phyloP scores from a whole-genome alignment of 1,140 invertebrate species.

The Drosophila tsacasi region DNA sequence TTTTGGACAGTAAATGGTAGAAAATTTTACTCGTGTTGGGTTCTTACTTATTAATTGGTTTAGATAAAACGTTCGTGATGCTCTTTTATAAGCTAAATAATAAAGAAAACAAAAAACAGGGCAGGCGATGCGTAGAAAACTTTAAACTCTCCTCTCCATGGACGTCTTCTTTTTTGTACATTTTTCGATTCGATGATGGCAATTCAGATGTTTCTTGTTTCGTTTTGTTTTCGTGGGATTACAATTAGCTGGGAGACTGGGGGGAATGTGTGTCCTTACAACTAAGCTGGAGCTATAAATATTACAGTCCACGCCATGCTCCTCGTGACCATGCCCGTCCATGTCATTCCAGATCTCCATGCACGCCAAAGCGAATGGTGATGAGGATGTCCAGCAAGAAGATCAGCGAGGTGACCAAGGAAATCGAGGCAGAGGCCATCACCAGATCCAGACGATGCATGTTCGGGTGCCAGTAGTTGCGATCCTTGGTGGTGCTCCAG shows the following conservation, averaged over 20 bases:
- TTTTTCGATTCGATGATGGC: conserved; percentile 69
- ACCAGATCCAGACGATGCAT: conserved; percentile 83
- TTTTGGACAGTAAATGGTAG: conserved; percentile 19
- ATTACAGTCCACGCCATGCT: conserved; percentile 66
- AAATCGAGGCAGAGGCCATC: conserved; percentile 77
- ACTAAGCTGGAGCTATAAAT: conserved; percentile 70
- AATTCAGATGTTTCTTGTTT: conserved; percentile 60
- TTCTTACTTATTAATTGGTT: conserved; percentile 63
- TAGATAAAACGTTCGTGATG: conserved; percentile 63
- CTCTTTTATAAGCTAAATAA: conserved; percentile 23
- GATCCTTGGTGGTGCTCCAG: conserved; percentile 82
- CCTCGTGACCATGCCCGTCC: conserved; percentile 4
- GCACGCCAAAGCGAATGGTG: conserved; percentile 77
- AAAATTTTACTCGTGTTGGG: conserved; percentile 40
- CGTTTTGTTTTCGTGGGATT: conserved; percentile 51
- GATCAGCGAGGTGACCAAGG: conserved; percentile 71
- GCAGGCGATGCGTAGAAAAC: conserved; percentile 46
- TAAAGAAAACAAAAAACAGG: conserved; percentile 41
- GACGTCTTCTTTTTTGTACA: conserved; percentile 65
- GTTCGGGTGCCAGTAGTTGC: conserved; percentile 85
- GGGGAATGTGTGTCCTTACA: conserved; percentile 44
- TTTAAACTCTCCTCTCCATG: conserved; percentile 31
- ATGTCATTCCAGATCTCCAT: conserved; percentile 78
- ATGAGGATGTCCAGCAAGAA: conserved; percentile 77
- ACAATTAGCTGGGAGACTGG: conserved; percentile 50